Evolutionary conservation across 2,888 invertebrate species (phyloP).

Genomic region (Eristalis tenax): DNA sequence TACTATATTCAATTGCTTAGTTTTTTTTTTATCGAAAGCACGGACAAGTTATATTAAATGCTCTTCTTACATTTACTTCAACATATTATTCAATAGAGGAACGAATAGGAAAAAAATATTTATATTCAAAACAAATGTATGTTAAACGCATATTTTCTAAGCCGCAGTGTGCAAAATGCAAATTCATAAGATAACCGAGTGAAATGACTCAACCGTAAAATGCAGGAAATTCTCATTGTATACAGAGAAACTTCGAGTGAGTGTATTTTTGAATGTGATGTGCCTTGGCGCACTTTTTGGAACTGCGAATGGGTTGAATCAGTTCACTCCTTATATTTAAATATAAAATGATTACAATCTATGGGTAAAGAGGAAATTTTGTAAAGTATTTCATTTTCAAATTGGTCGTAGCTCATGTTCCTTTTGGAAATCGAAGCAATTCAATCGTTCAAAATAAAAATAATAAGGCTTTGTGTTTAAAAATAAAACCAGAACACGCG

Average conservation of each 20-base stretch:
- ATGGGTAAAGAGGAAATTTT: constrained; percentile 81
- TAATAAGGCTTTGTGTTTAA: not conserved
- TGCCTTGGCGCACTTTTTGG: not conserved
- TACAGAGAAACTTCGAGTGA: not conserved
- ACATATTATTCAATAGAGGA: constrained; percentile 24
- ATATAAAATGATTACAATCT: constrained; percentile 76
- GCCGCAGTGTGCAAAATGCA: constrained; percentile 81
- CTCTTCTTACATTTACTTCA: constrained; percentile 50
- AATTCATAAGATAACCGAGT: constrained; percentile 70
- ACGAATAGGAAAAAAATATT: constrained; percentile 20
- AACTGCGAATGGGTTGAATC: constrained; percentile 17
- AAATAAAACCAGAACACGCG: constrained; percentile 1
- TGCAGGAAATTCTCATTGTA: not conserved
- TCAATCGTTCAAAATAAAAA: constrained; percentile 36
- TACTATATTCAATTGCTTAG: constrained; percentile 30
- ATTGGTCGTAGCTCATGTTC: constrained; percentile 24
- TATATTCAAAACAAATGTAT: constrained; percentile 9
- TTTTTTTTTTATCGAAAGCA: constrained; percentile 53
- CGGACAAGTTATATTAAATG: constrained; percentile 58
- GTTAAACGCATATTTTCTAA: constrained; percentile 77
- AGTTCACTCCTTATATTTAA: constrained; percentile 27
- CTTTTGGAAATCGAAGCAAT: constrained; percentile 32
- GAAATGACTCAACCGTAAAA: constrained; percentile 12
- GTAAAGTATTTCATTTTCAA: constrained; percentile 76
- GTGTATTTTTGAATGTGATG: not conserved